phyloP scores from a whole-genome alignment of 53 echinoderm and acorn worm species.

The Echinometra lucunter region DNA sequence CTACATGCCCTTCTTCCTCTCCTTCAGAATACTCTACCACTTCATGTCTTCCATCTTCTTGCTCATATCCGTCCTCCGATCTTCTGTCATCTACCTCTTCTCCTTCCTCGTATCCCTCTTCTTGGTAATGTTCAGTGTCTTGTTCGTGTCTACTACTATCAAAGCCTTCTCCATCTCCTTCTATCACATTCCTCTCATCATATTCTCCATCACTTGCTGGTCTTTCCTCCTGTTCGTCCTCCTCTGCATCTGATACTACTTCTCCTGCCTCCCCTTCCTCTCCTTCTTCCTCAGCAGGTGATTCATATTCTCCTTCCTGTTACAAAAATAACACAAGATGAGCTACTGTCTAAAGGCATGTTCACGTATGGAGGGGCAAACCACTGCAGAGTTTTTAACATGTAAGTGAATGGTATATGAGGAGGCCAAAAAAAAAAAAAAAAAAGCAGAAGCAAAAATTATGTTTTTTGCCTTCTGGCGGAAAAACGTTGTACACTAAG shows the following conservation, averaged over 20 bases:
- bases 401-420: too few relatives aligned
- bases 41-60: slow-evolving; percentile 11
- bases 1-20: slow-evolving; percentile 17
- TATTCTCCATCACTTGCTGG: background rate
- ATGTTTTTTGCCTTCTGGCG: too few relatives aligned
- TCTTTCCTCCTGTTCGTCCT: slow-evolving; percentile 46
- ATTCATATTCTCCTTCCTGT: slow-evolving; percentile 70
- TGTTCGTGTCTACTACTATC: slow-evolving; percentile 21
- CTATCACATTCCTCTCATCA: slow-evolving; percentile 1
- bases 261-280: slow-evolving; percentile 47
- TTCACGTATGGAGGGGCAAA: too few relatives aligned
- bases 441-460: too few relatives aligned
- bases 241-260: slow-evolving; percentile 33
- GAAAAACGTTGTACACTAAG: too few relatives aligned
- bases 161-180: slow-evolving; percentile 25
- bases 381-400: too few relatives aligned
- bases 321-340: background rate
- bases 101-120: slow-evolving; percentile 64
- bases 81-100: slow-evolving; percentile 45
- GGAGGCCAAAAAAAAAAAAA: too few relatives aligned
- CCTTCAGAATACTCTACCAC: slow-evolving; percentile 6
- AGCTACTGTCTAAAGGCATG: background rate
- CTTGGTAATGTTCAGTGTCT: slow-evolving; percentile 54
- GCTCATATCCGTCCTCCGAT: background rate
- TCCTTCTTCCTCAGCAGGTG: slow-evolving; percentile 61